These are phyloP conservation scores for Drosophila algonquin DNA, from an alignment of 2,888 invertebrate species.

Conservation along the genomic window DNA sequence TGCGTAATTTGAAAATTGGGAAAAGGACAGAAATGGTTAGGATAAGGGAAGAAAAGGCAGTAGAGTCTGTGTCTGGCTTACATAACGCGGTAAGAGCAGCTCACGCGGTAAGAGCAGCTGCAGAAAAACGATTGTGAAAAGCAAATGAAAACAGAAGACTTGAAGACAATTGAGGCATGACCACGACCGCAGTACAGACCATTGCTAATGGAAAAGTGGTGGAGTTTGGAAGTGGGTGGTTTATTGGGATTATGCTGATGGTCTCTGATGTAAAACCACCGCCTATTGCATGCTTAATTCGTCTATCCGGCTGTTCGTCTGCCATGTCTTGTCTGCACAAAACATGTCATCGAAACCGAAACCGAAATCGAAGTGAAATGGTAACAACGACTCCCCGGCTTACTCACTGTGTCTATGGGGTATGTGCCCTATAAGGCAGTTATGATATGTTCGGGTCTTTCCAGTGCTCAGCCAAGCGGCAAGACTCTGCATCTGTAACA, in stretches of 20 bases:
- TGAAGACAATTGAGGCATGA: slow-evolving; percentile 66
- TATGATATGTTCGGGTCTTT: slow-evolving; percentile 20
- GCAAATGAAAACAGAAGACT: slow-evolving; percentile 40
- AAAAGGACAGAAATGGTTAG: slow-evolving; percentile 11
- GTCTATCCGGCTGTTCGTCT: slow-evolving; percentile 21
- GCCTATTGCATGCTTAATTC: slow-evolving; percentile 56
- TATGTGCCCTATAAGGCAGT: slow-evolving; percentile 58
- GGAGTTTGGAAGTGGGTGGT: slow-evolving; percentile 7
- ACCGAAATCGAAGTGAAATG: slow-evolving; percentile 18
- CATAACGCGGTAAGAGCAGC: slow-evolving; percentile 20
- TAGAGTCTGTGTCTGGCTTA: slow-evolving; percentile 11
- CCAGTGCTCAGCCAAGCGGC: slow-evolving; percentile 38
- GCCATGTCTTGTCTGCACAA: slow-evolving; percentile 23
- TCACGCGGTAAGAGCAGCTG: slow-evolving; percentile 8
- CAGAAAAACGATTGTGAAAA: slow-evolving; percentile 44
- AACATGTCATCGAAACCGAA: slow-evolving; percentile 25
- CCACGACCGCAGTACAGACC: slow-evolving; percentile 44
- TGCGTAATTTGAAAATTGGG: slow-evolving; percentile 49
- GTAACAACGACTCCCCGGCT: slow-evolving; percentile 20
- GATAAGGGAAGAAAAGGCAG: background rate
- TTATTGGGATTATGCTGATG: slow-evolving; percentile 33
- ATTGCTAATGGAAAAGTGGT: slow-evolving; percentile 57
- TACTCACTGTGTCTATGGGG: slow-evolving; percentile 62
- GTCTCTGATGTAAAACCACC: slow-evolving; percentile 53
- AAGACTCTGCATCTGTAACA: slow-evolving; percentile 44